A percentile compares a stretch with the other conserved stretches of the same genome.
These are phyloP conservation scores for Pollenia angustigena DNA, from an alignment of 2,888 invertebrate species.

Conservation along the genomic window DNA sequence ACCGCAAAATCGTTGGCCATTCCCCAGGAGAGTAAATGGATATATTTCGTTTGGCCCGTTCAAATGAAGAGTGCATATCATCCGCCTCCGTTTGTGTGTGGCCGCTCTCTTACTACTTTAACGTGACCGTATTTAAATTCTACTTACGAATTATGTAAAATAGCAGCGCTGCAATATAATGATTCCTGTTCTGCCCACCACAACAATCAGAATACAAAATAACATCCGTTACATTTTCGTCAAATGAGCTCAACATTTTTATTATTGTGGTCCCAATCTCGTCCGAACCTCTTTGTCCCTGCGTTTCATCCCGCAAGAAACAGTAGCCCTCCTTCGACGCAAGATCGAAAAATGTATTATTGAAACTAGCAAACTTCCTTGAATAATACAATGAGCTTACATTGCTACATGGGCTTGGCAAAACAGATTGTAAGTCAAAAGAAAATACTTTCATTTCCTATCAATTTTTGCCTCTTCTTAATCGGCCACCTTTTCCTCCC, in stretches of 20 bases:
- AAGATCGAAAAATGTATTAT: not conserved
- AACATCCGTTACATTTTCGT: too few species aligned
- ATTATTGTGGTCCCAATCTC: too few species aligned
- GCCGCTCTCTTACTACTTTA: slow-evolving; percentile 18
- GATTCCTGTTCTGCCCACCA: too few species aligned
- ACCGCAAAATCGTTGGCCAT: slow-evolving; percentile 14
- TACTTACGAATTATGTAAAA: too few species aligned
- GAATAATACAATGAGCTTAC: not conserved
- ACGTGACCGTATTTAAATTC: not conserved
- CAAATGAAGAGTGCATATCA: not conserved
- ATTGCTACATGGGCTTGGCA: not conserved
- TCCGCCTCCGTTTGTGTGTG: slow-evolving; percentile 9
- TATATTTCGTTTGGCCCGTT: slow-evolving; percentile 24
- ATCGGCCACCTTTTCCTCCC: too few species aligned
- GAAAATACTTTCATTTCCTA: not conserved
- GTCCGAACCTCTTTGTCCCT: too few species aligned
- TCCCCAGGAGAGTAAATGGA: slow-evolving; percentile 16
- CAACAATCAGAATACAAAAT: too few species aligned
- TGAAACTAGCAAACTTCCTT: not conserved
- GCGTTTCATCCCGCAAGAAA: too few species aligned
- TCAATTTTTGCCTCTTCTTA: too few species aligned
- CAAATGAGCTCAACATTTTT: too few species aligned
- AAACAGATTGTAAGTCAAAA: slow-evolving; percentile 9
- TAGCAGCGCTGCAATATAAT: too few species aligned
- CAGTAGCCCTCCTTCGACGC: too few species aligned